Conservation (phyloP, 2,797 vertebrate species). For the Rousettus madagascariensis region DNA sequence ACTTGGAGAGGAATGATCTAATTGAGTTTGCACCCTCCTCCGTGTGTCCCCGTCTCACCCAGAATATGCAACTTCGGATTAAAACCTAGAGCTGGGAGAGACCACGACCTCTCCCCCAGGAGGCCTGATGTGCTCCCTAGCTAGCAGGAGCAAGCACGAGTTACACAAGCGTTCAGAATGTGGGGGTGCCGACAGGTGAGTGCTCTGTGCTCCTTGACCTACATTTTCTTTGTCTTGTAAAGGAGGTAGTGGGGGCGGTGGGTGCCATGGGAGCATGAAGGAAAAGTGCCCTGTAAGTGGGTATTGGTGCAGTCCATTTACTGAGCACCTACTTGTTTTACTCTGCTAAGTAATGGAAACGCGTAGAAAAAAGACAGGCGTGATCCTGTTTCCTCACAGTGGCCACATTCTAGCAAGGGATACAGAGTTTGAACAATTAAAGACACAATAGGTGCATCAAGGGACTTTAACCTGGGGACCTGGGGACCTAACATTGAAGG, state of each 20-base stretch:
- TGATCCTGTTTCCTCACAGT: not conserved
- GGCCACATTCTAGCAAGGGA: not conserved
- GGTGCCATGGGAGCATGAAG: not conserved
- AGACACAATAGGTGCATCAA: not conserved
- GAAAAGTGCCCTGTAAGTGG: not conserved
- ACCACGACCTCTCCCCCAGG: not conserved
- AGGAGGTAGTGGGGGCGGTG: not conserved
- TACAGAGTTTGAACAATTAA: not conserved
- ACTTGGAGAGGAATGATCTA: not conserved
- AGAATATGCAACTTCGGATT: slow-evolving; percentile 2
- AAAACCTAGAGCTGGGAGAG: not conserved
- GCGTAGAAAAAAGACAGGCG: not conserved
- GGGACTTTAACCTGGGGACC: not conserved
- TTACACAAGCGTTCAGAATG: not conserved
- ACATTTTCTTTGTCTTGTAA: not conserved
- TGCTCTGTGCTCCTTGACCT: slow-evolving; percentile 10
- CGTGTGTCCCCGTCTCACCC: not conserved
- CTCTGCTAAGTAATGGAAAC: not conserved
- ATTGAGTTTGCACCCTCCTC: not conserved
- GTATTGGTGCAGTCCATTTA: not conserved
- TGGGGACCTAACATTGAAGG: not conserved
- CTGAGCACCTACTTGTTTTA: not conserved
- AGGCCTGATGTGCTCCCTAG: not conserved
- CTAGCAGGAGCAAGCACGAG: not conserved
- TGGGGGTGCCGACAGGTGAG: not conserved